phyloP scores from a whole-genome alignment of 1,140 invertebrate genomes.

The Ctenoplectra terminalis region DNA sequence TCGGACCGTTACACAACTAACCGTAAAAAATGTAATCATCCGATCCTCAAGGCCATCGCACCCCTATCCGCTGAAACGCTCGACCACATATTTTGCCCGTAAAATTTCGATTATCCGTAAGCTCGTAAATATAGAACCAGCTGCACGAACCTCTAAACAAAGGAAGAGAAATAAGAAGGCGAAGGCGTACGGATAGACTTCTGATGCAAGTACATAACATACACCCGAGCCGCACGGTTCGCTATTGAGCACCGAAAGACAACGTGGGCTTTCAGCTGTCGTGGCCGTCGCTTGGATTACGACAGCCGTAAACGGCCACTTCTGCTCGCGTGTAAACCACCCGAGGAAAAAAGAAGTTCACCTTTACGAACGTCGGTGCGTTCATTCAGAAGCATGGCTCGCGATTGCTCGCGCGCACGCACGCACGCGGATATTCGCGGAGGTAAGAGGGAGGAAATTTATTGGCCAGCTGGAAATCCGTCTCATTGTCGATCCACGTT shows the following conservation, averaged over 20 bases:
- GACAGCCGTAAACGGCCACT: slow-evolving; percentile 33
- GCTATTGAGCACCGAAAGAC: slow-evolving; percentile 19
- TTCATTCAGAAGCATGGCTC: slow-evolving; percentile 24
- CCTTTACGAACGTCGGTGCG: slow-evolving; percentile 25
- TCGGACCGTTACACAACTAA: too few relatives aligned
- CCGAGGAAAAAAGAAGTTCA: slow-evolving; percentile 25
- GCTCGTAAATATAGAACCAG: background rate
- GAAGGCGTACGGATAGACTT: background rate
- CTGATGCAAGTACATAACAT: background rate
- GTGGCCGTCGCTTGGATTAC: slow-evolving; percentile 29
- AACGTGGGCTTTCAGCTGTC: slow-evolving; percentile 53
- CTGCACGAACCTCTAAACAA: background rate
- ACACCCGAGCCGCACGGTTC: background rate
- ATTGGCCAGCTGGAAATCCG: slow-evolving; percentile 27
- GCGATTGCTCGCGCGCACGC: too few relatives aligned
- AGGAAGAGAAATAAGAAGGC: slow-evolving; percentile 7
- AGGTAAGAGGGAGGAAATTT: slow-evolving; percentile 12
- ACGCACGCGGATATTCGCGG: background rate
- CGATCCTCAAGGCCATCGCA: too few relatives aligned
- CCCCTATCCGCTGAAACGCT: background rate
- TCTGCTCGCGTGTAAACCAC: slow-evolving; percentile 26
- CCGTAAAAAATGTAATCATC: too few relatives aligned
- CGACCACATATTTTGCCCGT: background rate
- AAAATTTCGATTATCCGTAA: background rate
- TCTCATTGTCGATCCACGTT: slow-evolving; percentile 35